Evolutionary conservation across 2,888 invertebrate species (phyloP), one percentile per base, ranked within the genome.

Genomic region (Steromphala cineraria): DNA sequence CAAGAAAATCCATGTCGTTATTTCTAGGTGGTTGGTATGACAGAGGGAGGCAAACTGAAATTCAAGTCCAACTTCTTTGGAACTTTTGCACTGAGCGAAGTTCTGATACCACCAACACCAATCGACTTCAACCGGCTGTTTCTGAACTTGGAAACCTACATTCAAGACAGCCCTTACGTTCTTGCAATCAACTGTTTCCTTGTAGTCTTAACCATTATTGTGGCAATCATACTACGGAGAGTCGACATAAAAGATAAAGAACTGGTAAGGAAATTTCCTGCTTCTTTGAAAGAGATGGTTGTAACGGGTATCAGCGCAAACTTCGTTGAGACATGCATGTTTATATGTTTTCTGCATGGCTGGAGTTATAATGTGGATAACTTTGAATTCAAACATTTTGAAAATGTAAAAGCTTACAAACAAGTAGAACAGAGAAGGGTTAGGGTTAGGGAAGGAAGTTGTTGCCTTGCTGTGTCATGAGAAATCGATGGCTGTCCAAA

Each of bases 1-100:
- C 7, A 36, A 36, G 36, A 2, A 4, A 7, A 36, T 7, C 2
- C 36, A 2, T 36, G 2, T 36, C 2, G 17, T 62, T 0, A 52
- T 52, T n/a, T 21, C 17, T 75, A 85, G 85, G 52, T 80, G 10
- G 79, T 67, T 5, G 46, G 55, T 2, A 55, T 83, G 0, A 74
- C 56, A 36, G 53, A 19, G 4, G 56, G 46, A 8, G 82, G 82
- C 0, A 77, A 71, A 0, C 82, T 86, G 17, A 56, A 79, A 46
- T 89, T 90, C 75, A 86, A 87, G 67, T 87, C 88, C 78, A 87
- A 88, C 75, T 85, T 90, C 81, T 86, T 90, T 36, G 90, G 90
- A 4, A 81, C 87, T 0, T 88, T 90, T 80, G 85, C 89, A 10
- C 83, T 87, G 0, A 85, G 86, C 36, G 80, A 84, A n/a, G 75